Percentiles rank a stretch among this genome's conserved stretches.
These are phyloP conservation scores for Antechinus stuartii DNA, from an alignment of 2,113 vertebrate species.

Conservation along the genomic window DNA sequence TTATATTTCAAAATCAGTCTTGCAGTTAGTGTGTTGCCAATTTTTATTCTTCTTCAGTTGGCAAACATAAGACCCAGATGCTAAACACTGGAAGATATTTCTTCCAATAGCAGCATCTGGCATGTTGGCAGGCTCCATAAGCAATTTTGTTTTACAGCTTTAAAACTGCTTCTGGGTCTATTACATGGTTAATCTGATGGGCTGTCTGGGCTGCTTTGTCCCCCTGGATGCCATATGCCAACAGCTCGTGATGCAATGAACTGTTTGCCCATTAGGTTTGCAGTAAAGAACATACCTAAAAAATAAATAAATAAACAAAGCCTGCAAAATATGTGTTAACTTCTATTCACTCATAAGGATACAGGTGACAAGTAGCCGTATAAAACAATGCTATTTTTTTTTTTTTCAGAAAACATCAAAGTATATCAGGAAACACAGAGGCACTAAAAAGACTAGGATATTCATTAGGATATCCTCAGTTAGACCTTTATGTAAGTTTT, in stretches of 20 bases:
- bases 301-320: slow-evolving; percentile 59
- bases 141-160: slow-evolving; percentile 85
- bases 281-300: slow-evolving; percentile 77
- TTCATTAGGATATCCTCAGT: slow-evolving; percentile 24
- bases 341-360: slow-evolving; percentile 58
- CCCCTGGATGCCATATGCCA: slow-evolving; percentile 83
- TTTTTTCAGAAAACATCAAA: slow-evolving; percentile 50
- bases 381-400: slow-evolving; percentile 49
- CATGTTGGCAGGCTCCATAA: slow-evolving; percentile 81
- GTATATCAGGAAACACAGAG: slow-evolving; percentile 3
- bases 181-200: slow-evolving; percentile 85
- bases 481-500: slow-evolving; percentile 21
- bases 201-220: slow-evolving; percentile 81
- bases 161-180: slow-evolving; percentile 83
- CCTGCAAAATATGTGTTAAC: slow-evolving; percentile 42
- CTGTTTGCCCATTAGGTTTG: slow-evolving; percentile 77
- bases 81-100: slow-evolving; percentile 83
- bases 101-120: slow-evolving; percentile 83
- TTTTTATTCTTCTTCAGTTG: slow-evolving; percentile 60
- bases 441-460: slow-evolving; percentile 40
- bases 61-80: slow-evolving; percentile 80
- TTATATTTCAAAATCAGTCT: slow-evolving; percentile 51
- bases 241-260: slow-evolving; percentile 76
- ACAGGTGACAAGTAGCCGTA: slow-evolving; percentile 49
- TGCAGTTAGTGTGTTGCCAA: slow-evolving; percentile 28